Conservation (phyloP, 37 sponge, comb jelly and placozoan species). For the Chondrosia reniformis region DNA sequence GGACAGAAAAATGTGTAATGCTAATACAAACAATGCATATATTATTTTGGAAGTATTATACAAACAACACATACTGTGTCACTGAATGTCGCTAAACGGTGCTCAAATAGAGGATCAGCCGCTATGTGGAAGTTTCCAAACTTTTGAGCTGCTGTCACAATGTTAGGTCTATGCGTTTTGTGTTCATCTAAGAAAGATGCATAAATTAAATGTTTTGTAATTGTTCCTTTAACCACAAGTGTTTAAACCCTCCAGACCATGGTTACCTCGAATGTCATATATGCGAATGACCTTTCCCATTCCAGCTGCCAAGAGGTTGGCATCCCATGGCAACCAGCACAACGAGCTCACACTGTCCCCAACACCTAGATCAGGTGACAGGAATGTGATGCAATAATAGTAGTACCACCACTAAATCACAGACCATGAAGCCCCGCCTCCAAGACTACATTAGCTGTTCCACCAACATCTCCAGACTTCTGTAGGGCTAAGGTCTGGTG, state of each 20-base stretch:
- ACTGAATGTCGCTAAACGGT: slow-evolving; percentile 3
- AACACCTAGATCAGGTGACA: background rate
- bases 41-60: too few species aligned
- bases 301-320: slow-evolving; percentile 45
- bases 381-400: background rate
- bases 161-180: background rate
- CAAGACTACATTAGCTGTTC: too few species aligned
- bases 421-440: background rate
- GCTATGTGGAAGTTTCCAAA: background rate
- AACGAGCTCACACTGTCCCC: slow-evolving; percentile 48
- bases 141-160: background rate
- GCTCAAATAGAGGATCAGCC: slow-evolving; percentile 2
- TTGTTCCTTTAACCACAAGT: too few species aligned
- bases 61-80: too few species aligned
- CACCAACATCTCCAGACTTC: too few species aligned
- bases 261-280: slow-evolving; percentile 77
- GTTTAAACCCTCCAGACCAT: too few species aligned
- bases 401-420: background rate
- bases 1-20: too few species aligned
- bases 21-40: too few species aligned
- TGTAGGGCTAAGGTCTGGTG: too few species aligned
- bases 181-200: background rate
- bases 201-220: too few species aligned
- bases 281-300: slow-evolving; percentile 63
- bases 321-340: slow-evolving; percentile 52